Conservation (phyloP, 2,888 invertebrate species). For the Acanthacorydalis orientalis region DNA sequence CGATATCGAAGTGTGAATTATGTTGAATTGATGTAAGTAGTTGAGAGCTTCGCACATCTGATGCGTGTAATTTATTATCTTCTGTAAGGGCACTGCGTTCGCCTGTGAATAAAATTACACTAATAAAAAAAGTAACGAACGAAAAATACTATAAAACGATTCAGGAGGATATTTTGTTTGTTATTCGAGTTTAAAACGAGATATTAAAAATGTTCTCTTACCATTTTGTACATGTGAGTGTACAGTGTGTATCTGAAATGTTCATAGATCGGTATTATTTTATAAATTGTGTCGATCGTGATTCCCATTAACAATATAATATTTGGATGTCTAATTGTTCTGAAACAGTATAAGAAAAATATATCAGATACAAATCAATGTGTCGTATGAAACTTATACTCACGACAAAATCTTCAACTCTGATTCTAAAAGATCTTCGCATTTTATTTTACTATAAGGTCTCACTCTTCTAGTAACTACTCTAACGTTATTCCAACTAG, state of each 20-base stretch:
- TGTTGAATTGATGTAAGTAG: background rate
- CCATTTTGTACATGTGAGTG: slow-evolving; percentile 1
- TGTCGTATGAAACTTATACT: background rate
- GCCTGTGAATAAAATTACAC: background rate
- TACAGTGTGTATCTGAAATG: background rate
- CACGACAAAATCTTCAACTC: slow-evolving; percentile 1
- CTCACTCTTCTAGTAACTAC: background rate
- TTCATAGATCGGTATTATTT: slow-evolving; percentile 1
- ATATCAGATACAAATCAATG: background rate
- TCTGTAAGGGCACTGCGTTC: background rate
- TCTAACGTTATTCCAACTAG: background rate
- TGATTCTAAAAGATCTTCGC: background rate
- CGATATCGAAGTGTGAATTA: background rate
- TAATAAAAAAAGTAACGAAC: background rate
- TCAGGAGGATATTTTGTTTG: background rate
- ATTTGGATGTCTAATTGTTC: background rate
- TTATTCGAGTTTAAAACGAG: background rate
- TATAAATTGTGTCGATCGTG: background rate
- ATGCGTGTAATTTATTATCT: background rate
- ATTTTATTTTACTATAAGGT: background rate
- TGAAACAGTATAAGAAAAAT: background rate
- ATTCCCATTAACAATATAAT: background rate
- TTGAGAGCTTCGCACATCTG: background rate
- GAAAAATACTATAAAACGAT: background rate
- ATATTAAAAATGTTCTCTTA: background rate